Percentiles rank a stretch among this genome's conserved stretches.
phyloP scores from a whole-genome alignment of 2,797 vertebrate species.

The Gambusia yucatana region DNA sequence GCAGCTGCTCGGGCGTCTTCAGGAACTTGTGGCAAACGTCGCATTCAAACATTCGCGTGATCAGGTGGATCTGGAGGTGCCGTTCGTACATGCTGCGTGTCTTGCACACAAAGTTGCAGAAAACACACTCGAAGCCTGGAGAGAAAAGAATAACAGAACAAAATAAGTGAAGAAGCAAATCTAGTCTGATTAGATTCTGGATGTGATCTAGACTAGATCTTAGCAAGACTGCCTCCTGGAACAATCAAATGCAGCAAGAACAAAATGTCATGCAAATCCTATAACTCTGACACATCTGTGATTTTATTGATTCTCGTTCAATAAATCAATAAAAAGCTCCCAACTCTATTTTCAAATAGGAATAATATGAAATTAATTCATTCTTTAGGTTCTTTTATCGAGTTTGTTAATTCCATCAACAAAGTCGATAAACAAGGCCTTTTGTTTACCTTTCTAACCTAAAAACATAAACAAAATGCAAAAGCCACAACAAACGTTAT shows the following conservation, averaged over 20 bases:
- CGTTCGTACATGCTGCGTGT: conserved; percentile 98
- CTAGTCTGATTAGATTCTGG: not conserved
- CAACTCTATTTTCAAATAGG: not conserved
- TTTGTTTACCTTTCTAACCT: too few species aligned
- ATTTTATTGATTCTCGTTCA: not conserved
- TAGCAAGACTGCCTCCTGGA: not conserved
- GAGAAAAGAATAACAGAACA: conserved; percentile 20
- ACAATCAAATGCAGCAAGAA: not conserved
- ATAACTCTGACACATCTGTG: not conserved
- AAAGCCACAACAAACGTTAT: not conserved
- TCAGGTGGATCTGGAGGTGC: conserved; percentile 98
- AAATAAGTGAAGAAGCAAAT: not conserved
- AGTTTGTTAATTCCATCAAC: not conserved
- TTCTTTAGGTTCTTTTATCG: not conserved
- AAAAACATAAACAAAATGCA: too few species aligned
- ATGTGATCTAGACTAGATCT: not conserved
- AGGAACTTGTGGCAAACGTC: conserved; percentile 99
- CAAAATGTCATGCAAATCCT: not conserved
- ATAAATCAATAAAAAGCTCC: not conserved
- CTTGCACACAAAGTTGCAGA: conserved; percentile 99
- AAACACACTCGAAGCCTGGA: conserved; percentile 97
- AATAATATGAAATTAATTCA: not conserved
- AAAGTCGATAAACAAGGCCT: too few species aligned
- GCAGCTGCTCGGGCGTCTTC: conserved; percentile 98
- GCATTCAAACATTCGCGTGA: conserved; percentile 99